Evolutionary conservation across 2,888 invertebrate genomes (phyloP).

Genomic region (Synergus itoensis): DNA sequence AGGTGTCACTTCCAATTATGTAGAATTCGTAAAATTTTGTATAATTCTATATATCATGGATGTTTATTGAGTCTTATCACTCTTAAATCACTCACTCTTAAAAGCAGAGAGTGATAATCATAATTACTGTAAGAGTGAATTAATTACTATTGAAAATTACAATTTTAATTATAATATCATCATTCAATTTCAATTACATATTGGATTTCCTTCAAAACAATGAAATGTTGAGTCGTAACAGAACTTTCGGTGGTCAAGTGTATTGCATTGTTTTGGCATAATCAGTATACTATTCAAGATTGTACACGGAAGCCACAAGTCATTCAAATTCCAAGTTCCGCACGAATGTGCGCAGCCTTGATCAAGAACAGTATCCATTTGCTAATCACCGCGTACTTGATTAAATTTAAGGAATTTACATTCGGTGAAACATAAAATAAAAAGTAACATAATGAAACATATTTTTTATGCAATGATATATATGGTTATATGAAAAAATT

Average conservation of each 20-base stretch:
- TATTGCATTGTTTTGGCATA: neutral
- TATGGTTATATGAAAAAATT: neutral
- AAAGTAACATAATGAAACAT: too few relatives aligned
- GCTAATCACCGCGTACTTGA: neutral
- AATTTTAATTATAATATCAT: neutral
- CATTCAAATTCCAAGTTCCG: conserved; percentile 1
- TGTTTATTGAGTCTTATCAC: too few relatives aligned
- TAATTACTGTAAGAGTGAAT: too few relatives aligned
- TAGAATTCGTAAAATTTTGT: too few relatives aligned
- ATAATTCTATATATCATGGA: too few relatives aligned
- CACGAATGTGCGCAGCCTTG: neutral
- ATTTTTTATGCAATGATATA: neutral
- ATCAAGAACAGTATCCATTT: neutral
- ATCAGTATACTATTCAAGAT: neutral
- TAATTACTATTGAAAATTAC: neutral
- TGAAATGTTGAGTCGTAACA: neutral
- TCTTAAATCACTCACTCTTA: too few relatives aligned
- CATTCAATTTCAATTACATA: neutral
- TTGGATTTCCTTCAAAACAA: neutral
- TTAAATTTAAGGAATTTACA: neutral
- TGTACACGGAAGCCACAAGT: conserved; percentile 2
- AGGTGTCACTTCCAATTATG: too few relatives aligned
- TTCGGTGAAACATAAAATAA: neutral
- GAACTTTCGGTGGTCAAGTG: neutral
- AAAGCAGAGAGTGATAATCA: too few relatives aligned